phyloP scores from a whole-genome alignment of 2,797 vertebrate genomes.

The Chiroxiphia lanceolata region DNA sequence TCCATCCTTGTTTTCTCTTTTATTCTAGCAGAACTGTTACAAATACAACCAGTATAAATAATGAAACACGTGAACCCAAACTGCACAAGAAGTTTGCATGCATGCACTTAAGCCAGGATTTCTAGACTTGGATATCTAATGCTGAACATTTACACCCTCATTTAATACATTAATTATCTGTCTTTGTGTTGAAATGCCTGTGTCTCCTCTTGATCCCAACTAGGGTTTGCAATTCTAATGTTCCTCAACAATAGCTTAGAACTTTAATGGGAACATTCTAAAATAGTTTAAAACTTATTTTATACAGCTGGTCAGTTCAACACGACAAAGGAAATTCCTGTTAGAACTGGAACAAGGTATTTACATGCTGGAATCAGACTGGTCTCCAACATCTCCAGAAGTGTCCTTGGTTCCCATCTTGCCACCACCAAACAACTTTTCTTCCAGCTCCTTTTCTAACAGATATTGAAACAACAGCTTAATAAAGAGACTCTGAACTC shows the following conservation, averaged over 20 bases:
- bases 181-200: neutral
- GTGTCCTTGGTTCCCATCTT: neutral
- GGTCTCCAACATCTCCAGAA: neutral
- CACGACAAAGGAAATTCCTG: neutral
- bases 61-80: neutral
- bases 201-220: neutral
- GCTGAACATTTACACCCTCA: neutral
- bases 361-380: conserved; percentile 55
- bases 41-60: neutral
- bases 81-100: neutral
- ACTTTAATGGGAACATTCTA: neutral
- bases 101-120: neutral
- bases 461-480: conserved; percentile 11
- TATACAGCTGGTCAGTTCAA: neutral
- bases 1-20: neutral
- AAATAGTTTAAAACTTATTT: neutral
- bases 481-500: neutral
- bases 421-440: neutral
- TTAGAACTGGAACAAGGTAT: neutral
- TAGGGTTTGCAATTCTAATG: neutral
- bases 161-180: neutral
- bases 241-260: neutral
- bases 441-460: neutral
- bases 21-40: neutral
- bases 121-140: neutral